Percentiles rank a stretch among this genome's conserved stretches.
These are phyloP conservation scores for Pleuronectes platessa DNA, from an alignment of 2,113 vertebrate genomes.

Conservation along the genomic window DNA sequence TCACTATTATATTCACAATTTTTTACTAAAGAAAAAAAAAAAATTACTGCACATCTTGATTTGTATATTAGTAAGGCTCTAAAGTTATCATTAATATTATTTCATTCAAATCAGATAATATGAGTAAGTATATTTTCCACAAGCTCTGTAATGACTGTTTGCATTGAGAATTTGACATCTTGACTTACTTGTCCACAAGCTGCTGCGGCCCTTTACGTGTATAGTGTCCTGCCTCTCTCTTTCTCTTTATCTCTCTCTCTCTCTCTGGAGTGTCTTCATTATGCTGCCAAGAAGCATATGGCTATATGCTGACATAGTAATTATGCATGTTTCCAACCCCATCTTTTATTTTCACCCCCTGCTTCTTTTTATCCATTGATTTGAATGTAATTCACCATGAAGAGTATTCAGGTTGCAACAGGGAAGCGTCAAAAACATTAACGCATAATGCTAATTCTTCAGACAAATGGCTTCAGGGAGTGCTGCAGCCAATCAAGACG, in stretches of 20 bases:
- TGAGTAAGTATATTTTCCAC: no score
- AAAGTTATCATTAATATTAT: no score
- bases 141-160: not conserved
- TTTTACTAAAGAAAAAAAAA: not conserved
- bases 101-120: no score
- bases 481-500: not conserved
- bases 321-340: conserved; percentile 52
- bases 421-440: conserved; percentile 24
- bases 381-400: conserved; percentile 19
- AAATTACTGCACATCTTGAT: no score
- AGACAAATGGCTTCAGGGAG: not conserved
- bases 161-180: conserved; percentile 4
- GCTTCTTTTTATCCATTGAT: conserved; percentile 18
- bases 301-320: conserved; percentile 64
- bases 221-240: conserved; percentile 11
- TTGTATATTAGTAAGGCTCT: no score
- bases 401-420: conserved; percentile 21
- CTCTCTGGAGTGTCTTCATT: conserved; percentile 56
- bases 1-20: not conserved
- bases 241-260: conserved; percentile 3
- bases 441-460: not conserved
- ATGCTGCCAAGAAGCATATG: conserved; percentile 66
- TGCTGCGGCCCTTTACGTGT: conserved; percentile 34
- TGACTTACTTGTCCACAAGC: not conserved
- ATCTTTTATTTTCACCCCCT: conserved; percentile 36